A percentile compares a stretch with the other conserved stretches of the same genome.
Evolutionary conservation across 2,888 invertebrate genomes (phyloP).

Genomic region (Drosophila prolongata): DNA sequence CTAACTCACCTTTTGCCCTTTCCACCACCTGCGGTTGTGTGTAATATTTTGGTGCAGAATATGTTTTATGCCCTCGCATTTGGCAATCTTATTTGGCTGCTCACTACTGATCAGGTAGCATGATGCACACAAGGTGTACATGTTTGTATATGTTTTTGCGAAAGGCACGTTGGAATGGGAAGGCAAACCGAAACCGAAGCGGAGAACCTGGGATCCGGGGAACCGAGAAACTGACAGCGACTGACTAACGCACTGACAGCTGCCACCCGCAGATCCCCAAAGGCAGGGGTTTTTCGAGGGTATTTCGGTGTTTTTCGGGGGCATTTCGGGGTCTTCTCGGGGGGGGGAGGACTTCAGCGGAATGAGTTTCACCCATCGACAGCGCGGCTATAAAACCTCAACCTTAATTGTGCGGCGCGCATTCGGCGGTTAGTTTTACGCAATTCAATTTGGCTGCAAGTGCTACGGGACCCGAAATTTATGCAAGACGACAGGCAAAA

Average conservation of each 20-base stretch:
- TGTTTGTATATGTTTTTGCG: constrained; percentile 12
- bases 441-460: constrained; percentile 77
- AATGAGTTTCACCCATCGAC: constrained; percentile 31
- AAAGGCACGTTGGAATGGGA: constrained; percentile 19
- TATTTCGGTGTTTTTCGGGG: not conserved
- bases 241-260: constrained; percentile 78
- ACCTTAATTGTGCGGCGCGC: constrained; percentile 79
- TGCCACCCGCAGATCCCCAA: constrained; percentile 68
- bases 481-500: constrained; percentile 61
- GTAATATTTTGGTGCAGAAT: constrained; percentile 67
- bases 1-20: constrained; percentile 52
- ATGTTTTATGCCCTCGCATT: constrained; percentile 64
- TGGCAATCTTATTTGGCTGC: constrained; percentile 24
- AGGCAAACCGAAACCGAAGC: constrained; percentile 41
- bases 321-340: no score
- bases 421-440: constrained; percentile 77
- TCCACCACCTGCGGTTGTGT: constrained; percentile 25
- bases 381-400: constrained; percentile 65
- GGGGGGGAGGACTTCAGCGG: no score
- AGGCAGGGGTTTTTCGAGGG: constrained; percentile 11
- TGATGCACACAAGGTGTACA: constrained; percentile 7
- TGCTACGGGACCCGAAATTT: constrained; percentile 45
- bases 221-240: constrained; percentile 60
- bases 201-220: constrained; percentile 2
- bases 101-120: constrained; percentile 16